phyloP scores from a whole-genome alignment of 2,113 vertebrate genomes.

The Semicossyphus pulcher region DNA sequence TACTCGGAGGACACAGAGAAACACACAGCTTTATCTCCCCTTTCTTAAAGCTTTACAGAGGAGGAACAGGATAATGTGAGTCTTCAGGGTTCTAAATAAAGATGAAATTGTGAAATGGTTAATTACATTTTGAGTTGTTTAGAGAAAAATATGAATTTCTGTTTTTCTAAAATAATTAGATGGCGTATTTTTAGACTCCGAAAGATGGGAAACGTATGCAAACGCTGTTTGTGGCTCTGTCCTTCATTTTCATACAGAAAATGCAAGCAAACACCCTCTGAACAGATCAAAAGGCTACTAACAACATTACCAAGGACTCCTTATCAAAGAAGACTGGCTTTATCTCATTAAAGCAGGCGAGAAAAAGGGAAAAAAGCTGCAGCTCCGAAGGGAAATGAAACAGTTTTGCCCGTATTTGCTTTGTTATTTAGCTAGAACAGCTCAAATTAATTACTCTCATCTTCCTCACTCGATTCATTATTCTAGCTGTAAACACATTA shows the following conservation, averaged over 20 bases:
- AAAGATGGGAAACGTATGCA: background rate
- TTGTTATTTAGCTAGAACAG: slow-evolving; percentile 79
- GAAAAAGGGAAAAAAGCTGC: background rate
- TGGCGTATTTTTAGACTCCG: background rate
- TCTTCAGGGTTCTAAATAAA: background rate
- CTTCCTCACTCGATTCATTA: slow-evolving; percentile 73
- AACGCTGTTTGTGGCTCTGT: slow-evolving; percentile 25
- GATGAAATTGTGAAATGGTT: background rate
- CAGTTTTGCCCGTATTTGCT: slow-evolving; percentile 81
- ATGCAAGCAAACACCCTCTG: slow-evolving; percentile 60
- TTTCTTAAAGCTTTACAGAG: background rate
- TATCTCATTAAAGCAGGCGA: slow-evolving; percentile 75
- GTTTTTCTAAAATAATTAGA: background rate
- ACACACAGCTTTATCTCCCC: background rate
- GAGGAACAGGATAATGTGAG: background rate
- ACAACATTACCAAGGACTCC: slow-evolving; percentile 70
- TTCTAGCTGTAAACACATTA: slow-evolving; percentile 77
- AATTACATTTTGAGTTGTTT: background rate
- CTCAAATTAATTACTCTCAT: slow-evolving; percentile 79
- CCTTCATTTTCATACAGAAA: slow-evolving; percentile 32
- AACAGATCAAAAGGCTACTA: slow-evolving; percentile 75
- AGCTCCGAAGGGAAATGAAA: slow-evolving; percentile 76
- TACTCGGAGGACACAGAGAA: background rate
- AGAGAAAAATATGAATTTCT: background rate
- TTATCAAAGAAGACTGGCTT: slow-evolving; percentile 72